phyloP scores from a whole-genome alignment of 2,888 invertebrate genomes.

The Brassicogethes aeneus region DNA sequence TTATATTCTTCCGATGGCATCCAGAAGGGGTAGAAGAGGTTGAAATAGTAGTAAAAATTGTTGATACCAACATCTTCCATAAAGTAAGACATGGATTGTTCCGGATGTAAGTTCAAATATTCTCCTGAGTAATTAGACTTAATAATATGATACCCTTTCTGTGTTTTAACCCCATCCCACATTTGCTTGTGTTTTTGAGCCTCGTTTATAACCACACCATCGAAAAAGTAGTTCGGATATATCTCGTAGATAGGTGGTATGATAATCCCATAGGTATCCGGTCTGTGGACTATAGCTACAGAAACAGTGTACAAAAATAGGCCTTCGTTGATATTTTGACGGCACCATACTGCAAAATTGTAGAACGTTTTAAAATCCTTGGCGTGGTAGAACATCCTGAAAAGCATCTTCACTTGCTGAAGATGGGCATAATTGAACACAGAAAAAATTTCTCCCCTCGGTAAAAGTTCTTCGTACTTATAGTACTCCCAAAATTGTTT shows the following conservation, averaged over 20 bases:
- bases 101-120: constrained; percentile 46
- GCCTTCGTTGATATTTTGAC: constrained; percentile 57
- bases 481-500: constrained; percentile 48
- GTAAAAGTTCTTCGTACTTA: constrained; percentile 45
- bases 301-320: constrained; percentile 57
- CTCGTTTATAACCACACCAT: constrained; percentile 54
- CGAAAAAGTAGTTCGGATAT: constrained; percentile 61
- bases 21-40: constrained; percentile 56
- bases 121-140: constrained; percentile 53
- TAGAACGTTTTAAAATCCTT: constrained; percentile 61
- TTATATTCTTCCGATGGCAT: constrained; percentile 43
- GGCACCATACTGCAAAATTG: constrained; percentile 57
- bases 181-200: constrained; percentile 54
- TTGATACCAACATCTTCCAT: constrained; percentile 64
- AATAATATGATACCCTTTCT: constrained; percentile 41
- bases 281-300: constrained; percentile 54
- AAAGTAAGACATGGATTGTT: constrained; percentile 54
- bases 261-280: constrained; percentile 52
- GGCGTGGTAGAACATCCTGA: constrained; percentile 57
- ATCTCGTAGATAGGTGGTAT: constrained; percentile 64
- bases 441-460: constrained; percentile 52
- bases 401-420: constrained; percentile 53
- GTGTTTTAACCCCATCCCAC: constrained; percentile 24
- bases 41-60: constrained; percentile 52
- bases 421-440: constrained; percentile 50